Evolutionary conservation across 2,888 invertebrate species (phyloP), one percentile per base, ranked within the genome.

Genomic region (Platycheirus albimanus): DNA sequence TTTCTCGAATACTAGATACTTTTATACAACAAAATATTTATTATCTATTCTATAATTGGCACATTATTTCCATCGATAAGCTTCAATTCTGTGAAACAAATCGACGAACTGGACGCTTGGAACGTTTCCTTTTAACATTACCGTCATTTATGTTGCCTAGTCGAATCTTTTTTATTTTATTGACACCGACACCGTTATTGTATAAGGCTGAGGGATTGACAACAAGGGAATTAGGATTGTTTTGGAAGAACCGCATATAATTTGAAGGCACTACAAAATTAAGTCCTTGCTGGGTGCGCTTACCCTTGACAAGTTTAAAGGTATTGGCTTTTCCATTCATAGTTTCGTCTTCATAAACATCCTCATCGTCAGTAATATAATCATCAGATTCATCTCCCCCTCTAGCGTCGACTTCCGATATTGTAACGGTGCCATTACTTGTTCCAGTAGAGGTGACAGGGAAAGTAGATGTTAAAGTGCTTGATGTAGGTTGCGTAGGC

Each of bases 201-300:
- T 63, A 72, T 0, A 33, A 19, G 4, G 7, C 30, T 8, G 77
- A 58, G 1, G 58, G 81, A 17, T 83, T 78, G 13, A 78, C 49
- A 6, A 45, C 49, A 10, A 83, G 0, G 5, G 67, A 28, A 28
- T 87, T 88, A 63, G 88, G 89, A 4, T 90, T 90, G 47, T 88
- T 88, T 81, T 88, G 87, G 84, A 89, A 90, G 79, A 88, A 89
- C 49, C 87, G 87, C 8, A 88, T 86, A 49, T 90, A 89, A 10
- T 87, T 86, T 2, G 87, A 86, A 1, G 90, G 90, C 11, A 90
- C 85, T 1, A 89, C 87, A 0, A 90, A 87, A 38, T 86, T 87
- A 38, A 90, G 81, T 56, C 85, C 52, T 70, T 89, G 87, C 5
- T 87, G 87, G 2, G 64, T 84, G 13, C 83, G 85, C 52, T 87